Evolutionary conservation across 2,797 vertebrate genomes (phyloP), one percentile per base, ranked within the genome.

Genomic region (Artibeus jamaicensis): DNA sequence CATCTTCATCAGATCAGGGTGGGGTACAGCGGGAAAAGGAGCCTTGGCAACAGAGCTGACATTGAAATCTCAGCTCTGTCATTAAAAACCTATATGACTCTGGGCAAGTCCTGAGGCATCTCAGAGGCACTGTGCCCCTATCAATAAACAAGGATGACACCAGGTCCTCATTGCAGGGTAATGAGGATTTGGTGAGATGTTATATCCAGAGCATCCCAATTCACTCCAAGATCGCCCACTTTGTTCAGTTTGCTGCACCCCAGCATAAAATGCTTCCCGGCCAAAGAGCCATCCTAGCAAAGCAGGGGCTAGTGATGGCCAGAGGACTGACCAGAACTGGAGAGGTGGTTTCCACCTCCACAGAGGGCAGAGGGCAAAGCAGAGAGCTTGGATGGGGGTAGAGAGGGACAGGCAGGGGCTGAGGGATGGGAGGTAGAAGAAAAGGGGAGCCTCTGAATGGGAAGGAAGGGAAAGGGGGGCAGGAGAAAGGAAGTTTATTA

Each of bases 401-500:
- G 39, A 77, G 7, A 57, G 68, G 26, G 42, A 8, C 71, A 91
- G 86, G 67, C 0, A 0, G 42, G 65, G 32, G n/a, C 76, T 77
- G 26, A 44, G 44, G 81, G 93, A 67, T 29, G 0, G 0, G 73
- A 89, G 89, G 57, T 59, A 0, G 62, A 24, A 15, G 14, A 71
- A 95, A 95, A 76, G 53, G 62, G 87, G 65, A 94, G 96, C 53
- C 95, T 96, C 86, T 93, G 76, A 93, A 94, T 94, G 92, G n/a
- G 90, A 97, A 96, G 93, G 85, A 94, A 97, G 68, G 73, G 68
- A 95, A 96, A 55, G 78, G 44, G 81, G 77, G 88, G 86, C 55
- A 89, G 34, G 86, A 96, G 89, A 96, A 93, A 97, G 87, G 93
- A 97, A 97, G 97, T 95, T 96, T 97, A 96, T 98, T 97, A 95